A percentile compares a stretch with the other conserved stretches of the same genome.
Evolutionary conservation across 1,140 invertebrate species (phyloP).

Genomic region (Aphelenchoides avenae): DNA sequence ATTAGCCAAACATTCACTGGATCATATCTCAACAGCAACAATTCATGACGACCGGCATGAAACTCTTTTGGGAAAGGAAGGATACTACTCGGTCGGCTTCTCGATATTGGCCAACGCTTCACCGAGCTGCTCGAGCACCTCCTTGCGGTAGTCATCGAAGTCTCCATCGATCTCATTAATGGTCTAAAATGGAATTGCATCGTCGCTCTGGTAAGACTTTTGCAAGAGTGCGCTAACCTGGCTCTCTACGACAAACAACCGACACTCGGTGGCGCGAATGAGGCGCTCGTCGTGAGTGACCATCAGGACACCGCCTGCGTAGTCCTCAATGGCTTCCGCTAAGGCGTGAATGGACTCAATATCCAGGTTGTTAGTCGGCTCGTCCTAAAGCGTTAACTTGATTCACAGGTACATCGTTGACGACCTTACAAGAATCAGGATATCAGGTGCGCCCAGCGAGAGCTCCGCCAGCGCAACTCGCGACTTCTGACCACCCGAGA

Average conservation of each 20-base stretch:
- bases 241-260: conserved; percentile 91
- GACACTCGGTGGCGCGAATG: conserved; percentile 91
- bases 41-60: too few relatives aligned
- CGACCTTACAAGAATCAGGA: conserved; percentile 32
- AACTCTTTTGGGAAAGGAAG: too few relatives aligned
- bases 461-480: conserved; percentile 91
- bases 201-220: neutral
- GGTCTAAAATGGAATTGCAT: conserved; percentile 65
- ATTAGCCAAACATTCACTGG: neutral
- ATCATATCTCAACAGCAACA: neutral
- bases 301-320: conserved; percentile 93
- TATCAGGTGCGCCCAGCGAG: conserved; percentile 67
- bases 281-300: conserved; percentile 98
- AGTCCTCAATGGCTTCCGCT: conserved; percentile 92
- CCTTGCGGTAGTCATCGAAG: conserved; percentile 96
- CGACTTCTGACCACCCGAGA: conserved; percentile 97
- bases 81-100: conserved; percentile 7
- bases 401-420: too few relatives aligned
- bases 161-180: conserved; percentile 83
- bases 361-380: conserved; percentile 69
- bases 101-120: conserved; percentile 63
- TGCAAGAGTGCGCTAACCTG: conserved; percentile 64
- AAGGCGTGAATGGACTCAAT: conserved; percentile 93
- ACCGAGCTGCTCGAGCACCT: conserved; percentile 85
- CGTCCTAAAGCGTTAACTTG: too few relatives aligned